Evolutionary conservation across 2,797 vertebrate genomes (phyloP).

Genomic region (Cryptoblepharus egeriae): DNA sequence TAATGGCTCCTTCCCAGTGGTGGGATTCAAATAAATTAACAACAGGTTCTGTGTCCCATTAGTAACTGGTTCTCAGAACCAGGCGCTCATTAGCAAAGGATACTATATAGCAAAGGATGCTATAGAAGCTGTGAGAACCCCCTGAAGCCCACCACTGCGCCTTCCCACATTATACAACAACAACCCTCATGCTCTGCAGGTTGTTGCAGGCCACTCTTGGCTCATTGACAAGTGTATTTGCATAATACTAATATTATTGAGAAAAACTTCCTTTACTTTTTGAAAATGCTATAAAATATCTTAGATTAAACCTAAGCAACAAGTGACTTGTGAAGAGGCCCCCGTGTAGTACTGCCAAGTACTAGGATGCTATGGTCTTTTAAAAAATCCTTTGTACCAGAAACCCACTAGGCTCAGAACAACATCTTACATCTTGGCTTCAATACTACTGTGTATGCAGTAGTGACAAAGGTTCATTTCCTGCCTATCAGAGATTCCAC

Average conservation of each 20-base stretch:
- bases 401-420: neutral
- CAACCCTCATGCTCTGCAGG: neutral
- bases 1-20: neutral
- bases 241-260: neutral
- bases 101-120: no score
- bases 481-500: slow-evolving; percentile 48
- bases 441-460: neutral
- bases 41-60: no score
- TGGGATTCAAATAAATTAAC: no score
- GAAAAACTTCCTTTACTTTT: neutral
- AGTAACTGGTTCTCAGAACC: no score
- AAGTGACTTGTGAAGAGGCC: neutral
- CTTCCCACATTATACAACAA: neutral
- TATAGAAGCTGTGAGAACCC: no score
- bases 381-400: neutral
- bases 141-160: no score
- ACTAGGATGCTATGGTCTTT: neutral
- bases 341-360: neutral
- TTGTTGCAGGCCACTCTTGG: neutral
- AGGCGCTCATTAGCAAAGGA: no score
- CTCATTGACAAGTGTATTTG: neutral
- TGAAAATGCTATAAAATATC: no score
- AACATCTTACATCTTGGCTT: neutral
- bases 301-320: neutral
- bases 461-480: slow-evolving; percentile 54